Conservation (phyloP, 2,888 invertebrate genomes). For the Tetragonisca angustula region DNA sequence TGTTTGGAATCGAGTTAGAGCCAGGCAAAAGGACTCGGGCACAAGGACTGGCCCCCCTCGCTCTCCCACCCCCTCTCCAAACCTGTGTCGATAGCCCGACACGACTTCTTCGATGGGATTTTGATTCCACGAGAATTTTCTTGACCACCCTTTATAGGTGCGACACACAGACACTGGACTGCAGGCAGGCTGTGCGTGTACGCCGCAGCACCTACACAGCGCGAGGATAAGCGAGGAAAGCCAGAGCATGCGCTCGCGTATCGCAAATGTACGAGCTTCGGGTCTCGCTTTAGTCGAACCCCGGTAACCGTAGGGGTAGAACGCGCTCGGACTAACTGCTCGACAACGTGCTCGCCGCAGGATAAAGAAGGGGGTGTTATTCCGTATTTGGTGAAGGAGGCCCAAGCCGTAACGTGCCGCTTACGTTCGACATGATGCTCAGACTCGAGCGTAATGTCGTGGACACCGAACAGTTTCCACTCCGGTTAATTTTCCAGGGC, state of each 20-base stretch:
- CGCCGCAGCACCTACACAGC: constrained; percentile 11
- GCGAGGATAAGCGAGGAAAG: constrained; percentile 36
- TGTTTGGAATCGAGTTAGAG: constrained; percentile 49
- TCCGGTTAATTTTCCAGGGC: neutral
- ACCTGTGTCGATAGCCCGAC: neutral
- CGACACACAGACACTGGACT: constrained; percentile 31
- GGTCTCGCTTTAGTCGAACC: constrained; percentile 79
- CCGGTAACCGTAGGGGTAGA: constrained; percentile 79
- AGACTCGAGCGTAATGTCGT: neutral
- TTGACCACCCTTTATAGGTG: constrained; percentile 55
- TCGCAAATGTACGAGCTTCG: constrained; percentile 62
- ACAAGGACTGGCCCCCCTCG: too few species aligned
- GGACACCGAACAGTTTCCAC: neutral
- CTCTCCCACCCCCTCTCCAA: too few species aligned
- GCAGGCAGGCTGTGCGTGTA: constrained; percentile 19
- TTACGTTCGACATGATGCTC: neutral
- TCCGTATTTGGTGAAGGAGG: neutral
- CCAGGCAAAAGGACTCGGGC: neutral
- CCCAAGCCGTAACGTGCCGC: neutral
- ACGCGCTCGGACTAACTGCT: constrained; percentile 70
- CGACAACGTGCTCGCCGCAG: constrained; percentile 66
- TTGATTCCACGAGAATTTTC: constrained; percentile 54
- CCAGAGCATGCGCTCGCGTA: constrained; percentile 61
- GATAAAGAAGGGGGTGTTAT: neutral
- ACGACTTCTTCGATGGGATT: constrained; percentile 36